A percentile compares a stretch with the other conserved stretches of the same genome.
phyloP scores from a whole-genome alignment of 2,888 invertebrate genomes.

The Kuschelorhynchus macadamiae region DNA sequence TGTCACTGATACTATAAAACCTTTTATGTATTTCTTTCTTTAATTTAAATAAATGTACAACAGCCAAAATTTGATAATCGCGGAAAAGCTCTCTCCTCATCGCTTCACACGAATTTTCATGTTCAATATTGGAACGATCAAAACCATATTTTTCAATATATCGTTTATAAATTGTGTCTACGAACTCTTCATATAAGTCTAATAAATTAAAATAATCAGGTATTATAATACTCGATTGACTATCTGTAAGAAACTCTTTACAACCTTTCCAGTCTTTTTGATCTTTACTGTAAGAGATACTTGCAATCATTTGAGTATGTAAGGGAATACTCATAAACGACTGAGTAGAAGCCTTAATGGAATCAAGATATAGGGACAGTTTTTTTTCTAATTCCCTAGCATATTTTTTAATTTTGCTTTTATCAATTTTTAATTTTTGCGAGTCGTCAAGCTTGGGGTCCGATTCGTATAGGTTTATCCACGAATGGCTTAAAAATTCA shows the following conservation, averaged over 20 bases:
- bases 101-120: background rate
- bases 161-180: background rate
- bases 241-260: constrained; percentile 6
- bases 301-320: constrained; percentile 1
- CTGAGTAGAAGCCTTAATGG: too few species aligned
- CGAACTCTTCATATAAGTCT: background rate
- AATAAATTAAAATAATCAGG: constrained; percentile 1
- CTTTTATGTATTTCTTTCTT: too few species aligned
- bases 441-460: too few species aligned
- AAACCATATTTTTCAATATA: background rate
- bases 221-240: background rate
- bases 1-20: too few species aligned
- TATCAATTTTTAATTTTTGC: background rate
- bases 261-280: constrained; percentile 11
- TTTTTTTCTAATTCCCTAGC: constrained; percentile 1
- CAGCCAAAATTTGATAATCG: constrained; percentile 12
- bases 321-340: constrained; percentile 3
- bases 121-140: background rate
- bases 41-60: background rate
- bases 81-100: background rate
- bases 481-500: background rate
- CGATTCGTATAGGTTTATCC: too few species aligned
- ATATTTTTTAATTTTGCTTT: background rate
- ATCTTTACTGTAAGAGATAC: background rate
- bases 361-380: background rate